Evolutionary conservation across 2,797 vertebrate genomes (phyloP), one percentile per base, ranked within the genome.

Genomic region (Taenioides sp.): DNA sequence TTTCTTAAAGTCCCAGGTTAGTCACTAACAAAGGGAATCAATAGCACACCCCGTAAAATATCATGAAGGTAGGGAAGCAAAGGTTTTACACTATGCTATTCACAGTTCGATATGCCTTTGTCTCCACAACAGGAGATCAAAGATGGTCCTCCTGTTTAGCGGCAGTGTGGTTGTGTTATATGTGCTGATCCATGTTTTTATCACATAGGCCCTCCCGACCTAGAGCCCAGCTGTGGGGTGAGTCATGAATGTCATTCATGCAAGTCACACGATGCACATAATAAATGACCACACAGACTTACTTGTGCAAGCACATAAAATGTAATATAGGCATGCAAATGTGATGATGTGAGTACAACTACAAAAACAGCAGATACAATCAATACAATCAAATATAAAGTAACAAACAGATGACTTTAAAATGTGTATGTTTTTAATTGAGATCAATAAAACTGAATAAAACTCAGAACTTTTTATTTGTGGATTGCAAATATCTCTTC

Each of bases 91-190:
- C 11, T 43, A 14, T 14, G 4, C 14, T 47, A 16, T 16, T 4
- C 14, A 47, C 16, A 47, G 43, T 47, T 47, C 1, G 4, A 47
- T 47, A 47, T 4, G 40, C 11, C 43, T 47, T 47, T 47, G 43
- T 47, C 43, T 47, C 16, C 43, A 16, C 12, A 47, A 16, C 14
- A 47, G 43, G 4, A 47, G 14, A 47, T 47, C 73, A 81, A 82
- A 88, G 72, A 43, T 71, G 60, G 27, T 73, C 67, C 59, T 76
- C 83, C 82, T 47, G 40, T 43, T 87, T 75, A 64, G 57, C 2
- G 60, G 52, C 69, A 80, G 3, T 85, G 75, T 74, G 69, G 79
- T 4, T 86, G 77, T 74, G 68, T 77, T 62, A 28, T 69, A 77
- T 67, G 68, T 74, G 72, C 78, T 4, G 5, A 47, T 60, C 40